These are phyloP conservation scores for Ptychobarbus kaznakovi DNA, from an alignment of 2,797 vertebrate genomes.

Conservation along the genomic window DNA sequence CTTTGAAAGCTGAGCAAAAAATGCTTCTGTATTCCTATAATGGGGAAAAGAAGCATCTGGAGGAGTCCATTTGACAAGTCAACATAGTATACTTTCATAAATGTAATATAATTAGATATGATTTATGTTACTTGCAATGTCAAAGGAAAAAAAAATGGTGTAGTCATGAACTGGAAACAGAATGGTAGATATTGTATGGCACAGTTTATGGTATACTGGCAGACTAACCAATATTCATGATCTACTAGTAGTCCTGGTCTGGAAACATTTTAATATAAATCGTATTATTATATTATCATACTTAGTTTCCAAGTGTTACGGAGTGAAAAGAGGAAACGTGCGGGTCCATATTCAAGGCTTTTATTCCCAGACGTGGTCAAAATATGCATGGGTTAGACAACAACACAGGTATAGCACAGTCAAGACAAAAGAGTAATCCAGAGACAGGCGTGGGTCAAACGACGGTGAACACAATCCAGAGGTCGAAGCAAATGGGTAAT, in stretches of 20 bases:
- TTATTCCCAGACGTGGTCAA: no score
- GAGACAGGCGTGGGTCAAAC: no score
- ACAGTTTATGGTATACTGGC: not conserved
- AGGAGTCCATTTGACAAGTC: not conserved
- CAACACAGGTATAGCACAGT: no score
- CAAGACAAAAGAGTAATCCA: no score
- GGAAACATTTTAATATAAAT: not conserved
- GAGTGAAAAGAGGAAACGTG: no score
- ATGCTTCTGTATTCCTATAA: not conserved
- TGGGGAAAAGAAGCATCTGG: not conserved
- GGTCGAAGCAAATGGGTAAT: no score
- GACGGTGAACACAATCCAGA: no score
- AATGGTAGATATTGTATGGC: no score
- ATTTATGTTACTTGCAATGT: not conserved
- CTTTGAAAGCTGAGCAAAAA: not conserved
- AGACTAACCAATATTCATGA: not conserved
- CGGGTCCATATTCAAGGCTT: no score
- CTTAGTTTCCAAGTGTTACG: no score
- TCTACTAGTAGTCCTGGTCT: not conserved
- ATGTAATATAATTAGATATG: not conserved
- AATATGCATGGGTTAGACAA: no score
- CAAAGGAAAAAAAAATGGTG: not conserved
- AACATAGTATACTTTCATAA: not conserved
- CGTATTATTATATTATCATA: not conserved
- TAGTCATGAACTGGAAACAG: no score